Conservation (phyloP, 2,797 vertebrate genomes). For the Pogonophryne albipinna region DNA sequence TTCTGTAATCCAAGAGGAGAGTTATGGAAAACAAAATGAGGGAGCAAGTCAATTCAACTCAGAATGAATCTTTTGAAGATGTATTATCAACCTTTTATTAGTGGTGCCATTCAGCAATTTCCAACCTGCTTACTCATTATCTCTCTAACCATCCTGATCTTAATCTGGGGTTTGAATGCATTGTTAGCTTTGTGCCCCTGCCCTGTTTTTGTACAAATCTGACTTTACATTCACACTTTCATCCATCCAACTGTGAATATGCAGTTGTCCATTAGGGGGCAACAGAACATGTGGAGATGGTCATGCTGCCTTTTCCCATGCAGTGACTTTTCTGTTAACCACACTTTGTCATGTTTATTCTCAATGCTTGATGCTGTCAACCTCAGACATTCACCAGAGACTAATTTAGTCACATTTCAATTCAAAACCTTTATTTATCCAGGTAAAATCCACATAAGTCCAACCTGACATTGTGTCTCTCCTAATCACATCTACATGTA, state of each 20-base stretch:
- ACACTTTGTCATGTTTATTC: conserved; percentile 28
- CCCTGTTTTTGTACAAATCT: conserved; percentile 9
- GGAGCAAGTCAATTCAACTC: conserved; percentile 43
- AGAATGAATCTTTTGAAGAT: conserved; percentile 21
- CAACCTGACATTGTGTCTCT: conserved; percentile 18
- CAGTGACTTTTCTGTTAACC: conserved; percentile 15
- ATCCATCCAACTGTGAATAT: conserved; percentile 34
- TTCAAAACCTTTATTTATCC: too few relatives aligned
- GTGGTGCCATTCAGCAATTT: conserved; percentile 52
- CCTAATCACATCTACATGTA: conserved; percentile 30
- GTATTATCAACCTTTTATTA: conserved; percentile 26
- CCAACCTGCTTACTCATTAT: conserved; percentile 10
- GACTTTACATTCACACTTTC: conserved; percentile 3
- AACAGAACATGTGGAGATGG: conserved; percentile 62
- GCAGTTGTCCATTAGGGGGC: conserved; percentile 79
- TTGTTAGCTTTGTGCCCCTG: not conserved
- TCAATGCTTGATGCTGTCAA: conserved; percentile 28
- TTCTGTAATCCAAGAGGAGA: conserved; percentile 22
- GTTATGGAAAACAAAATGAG: conserved; percentile 21
- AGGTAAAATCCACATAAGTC: too few relatives aligned
- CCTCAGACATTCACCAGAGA: conserved; percentile 25
- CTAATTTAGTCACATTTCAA: conserved; percentile 51
- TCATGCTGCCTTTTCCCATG: not conserved
- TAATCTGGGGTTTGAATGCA: conserved; percentile 3
- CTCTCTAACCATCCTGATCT: conserved; percentile 41